These are phyloP conservation scores for Tipula lateralis DNA, from an alignment of 2,888 invertebrate genomes.

Conservation along the genomic window DNA sequence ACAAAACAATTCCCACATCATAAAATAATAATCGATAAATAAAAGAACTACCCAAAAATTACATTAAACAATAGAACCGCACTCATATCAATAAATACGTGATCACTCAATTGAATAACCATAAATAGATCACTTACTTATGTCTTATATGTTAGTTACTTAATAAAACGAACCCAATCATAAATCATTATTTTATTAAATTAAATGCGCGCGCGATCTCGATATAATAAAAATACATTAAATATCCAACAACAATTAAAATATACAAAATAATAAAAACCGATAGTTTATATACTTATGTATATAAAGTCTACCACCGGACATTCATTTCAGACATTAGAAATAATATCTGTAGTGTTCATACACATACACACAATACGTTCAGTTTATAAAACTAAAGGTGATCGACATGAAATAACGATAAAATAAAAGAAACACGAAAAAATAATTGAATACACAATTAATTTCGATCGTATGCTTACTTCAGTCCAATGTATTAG, in stretches of 20 bases:
- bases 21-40: neutral
- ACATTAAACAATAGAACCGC: neutral
- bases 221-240: neutral
- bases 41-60: neutral
- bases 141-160: neutral
- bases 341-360: neutral
- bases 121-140: conserved; percentile 11
- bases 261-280: neutral
- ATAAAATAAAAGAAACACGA: conserved; percentile 11
- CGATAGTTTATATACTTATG: neutral
- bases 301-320: neutral
- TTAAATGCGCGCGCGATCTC: conserved; percentile 11
- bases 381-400: neutral
- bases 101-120: conserved; percentile 11
- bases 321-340: conserved; percentile 9
- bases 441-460: neutral
- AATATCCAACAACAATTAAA: neutral
- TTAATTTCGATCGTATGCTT: neutral
- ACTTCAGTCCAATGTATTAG: neutral
- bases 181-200: neutral
- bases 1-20: neutral
- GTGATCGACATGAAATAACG: conserved; percentile 15
- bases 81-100: neutral
- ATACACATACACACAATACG: neutral
- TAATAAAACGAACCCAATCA: neutral